Conservation (phyloP, 2,113 vertebrate genomes). For the Phaetusa simplex region DNA sequence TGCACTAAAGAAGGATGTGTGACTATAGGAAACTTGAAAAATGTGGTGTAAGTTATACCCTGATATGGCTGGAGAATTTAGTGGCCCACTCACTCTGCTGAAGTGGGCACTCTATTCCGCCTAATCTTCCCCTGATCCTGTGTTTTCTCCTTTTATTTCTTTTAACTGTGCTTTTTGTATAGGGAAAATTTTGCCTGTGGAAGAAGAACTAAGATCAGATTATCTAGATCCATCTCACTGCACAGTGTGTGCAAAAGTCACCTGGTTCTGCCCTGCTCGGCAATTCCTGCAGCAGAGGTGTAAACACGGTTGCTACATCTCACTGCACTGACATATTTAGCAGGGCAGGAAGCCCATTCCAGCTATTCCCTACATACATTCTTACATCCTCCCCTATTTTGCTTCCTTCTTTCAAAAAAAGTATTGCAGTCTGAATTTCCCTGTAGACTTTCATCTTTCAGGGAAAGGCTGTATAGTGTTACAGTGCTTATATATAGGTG, state of each 20-base stretch:
- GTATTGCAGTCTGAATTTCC: background rate
- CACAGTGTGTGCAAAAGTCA: background rate
- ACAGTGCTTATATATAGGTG: accelerated
- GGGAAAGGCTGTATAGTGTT: background rate
- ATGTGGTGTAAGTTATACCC: background rate
- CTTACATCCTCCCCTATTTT: background rate
- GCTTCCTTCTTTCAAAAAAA: background rate
- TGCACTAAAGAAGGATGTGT: background rate
- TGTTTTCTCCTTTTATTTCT: background rate
- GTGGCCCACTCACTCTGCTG: background rate
- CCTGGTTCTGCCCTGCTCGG: background rate
- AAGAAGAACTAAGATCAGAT: background rate
- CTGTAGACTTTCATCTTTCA: background rate
- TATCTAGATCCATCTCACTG: background rate
- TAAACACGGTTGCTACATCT: background rate
- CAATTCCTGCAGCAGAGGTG: background rate
- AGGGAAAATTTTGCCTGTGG: background rate
- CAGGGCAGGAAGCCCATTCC: background rate
- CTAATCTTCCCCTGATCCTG: background rate
- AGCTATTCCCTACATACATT: background rate
- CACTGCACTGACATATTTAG: background rate
- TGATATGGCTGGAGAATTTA: background rate
- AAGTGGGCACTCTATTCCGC: background rate
- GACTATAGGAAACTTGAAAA: background rate
- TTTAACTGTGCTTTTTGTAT: background rate